Percentiles rank a stretch among this genome's conserved stretches.
Evolutionary conservation across 1,140 invertebrate genomes (phyloP).

Genomic region (Hycleus cichorii): DNA sequence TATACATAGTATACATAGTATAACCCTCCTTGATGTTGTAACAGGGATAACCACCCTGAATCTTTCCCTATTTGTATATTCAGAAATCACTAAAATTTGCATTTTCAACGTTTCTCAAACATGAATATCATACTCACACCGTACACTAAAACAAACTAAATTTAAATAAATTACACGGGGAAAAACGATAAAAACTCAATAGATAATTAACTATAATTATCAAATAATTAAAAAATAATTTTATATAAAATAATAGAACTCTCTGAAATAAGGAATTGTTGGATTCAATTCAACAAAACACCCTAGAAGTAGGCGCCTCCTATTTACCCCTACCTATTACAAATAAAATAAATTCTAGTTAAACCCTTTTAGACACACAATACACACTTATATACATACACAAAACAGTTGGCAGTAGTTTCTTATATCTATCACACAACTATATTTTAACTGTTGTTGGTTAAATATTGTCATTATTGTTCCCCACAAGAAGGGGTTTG

Average conservation of each 20-base stretch:
- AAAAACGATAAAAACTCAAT: no score
- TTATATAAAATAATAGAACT: no score
- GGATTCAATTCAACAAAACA: neutral
- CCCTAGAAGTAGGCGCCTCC: slow-evolving; percentile 11
- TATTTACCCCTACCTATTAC: slow-evolving; percentile 10
- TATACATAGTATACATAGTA: slow-evolving; percentile 16
- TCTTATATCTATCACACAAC: slow-evolving; percentile 1
- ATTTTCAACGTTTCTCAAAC: slow-evolving; percentile 11
- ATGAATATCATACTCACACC: no score
- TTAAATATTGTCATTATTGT: slow-evolving; percentile 23
- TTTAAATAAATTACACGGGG: no score
- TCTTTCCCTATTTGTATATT: slow-evolving; percentile 31
- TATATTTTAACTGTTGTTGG: slow-evolving; percentile 16
- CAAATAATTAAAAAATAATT: no score
- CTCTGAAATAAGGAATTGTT: neutral
- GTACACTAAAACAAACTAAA: no score
- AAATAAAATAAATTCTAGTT: slow-evolving; percentile 5
- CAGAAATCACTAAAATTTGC: slow-evolving; percentile 26
- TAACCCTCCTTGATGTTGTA: slow-evolving; percentile 18
- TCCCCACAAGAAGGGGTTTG: neutral
- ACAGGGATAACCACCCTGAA: slow-evolving; percentile 16
- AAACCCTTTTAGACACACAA: neutral
- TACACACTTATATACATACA: no score
- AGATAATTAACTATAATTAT: no score
- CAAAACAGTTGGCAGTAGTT: slow-evolving; percentile 7